phyloP scores from a whole-genome alignment of 1,140 invertebrate genomes.

The Eriocheir sinensis region DNA sequence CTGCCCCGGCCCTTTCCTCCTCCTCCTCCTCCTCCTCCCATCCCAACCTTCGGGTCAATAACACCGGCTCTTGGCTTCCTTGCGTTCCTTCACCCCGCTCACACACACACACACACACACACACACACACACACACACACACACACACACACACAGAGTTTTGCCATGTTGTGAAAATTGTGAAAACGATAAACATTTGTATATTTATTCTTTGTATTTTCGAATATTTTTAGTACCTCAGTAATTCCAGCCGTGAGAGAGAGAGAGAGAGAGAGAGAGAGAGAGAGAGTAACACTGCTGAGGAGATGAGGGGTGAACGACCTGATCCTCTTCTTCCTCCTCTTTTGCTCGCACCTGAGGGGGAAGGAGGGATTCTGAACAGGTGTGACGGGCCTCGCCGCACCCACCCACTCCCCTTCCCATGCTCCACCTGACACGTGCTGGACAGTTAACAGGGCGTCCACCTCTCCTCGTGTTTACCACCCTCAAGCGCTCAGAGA shows the following conservation, averaged over 20 bases:
- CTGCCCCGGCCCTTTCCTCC: not conserved
- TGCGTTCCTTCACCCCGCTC: too few species aligned
- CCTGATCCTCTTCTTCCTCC: not conserved
- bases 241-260: too few species aligned
- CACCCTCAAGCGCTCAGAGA: too few species aligned
- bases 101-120: not conserved
- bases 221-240: too few species aligned
- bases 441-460: not conserved
- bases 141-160: constrained; percentile 12
- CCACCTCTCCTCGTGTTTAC: not conserved
- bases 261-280: too few species aligned
- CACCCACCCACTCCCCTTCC: not conserved
- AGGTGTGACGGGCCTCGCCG: not conserved
- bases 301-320: not conserved
- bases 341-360: not conserved
- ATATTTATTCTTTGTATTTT: too few species aligned
- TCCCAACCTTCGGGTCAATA: not conserved
- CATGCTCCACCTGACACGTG: not conserved
- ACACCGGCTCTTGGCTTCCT: not conserved
- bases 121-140: constrained; percentile 36
- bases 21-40: not conserved
- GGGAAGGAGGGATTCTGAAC: constrained; percentile 5
- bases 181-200: too few species aligned
- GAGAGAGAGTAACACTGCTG: not conserved
- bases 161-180: too few species aligned